Percentiles rank a stretch among this genome's conserved stretches.
These are phyloP conservation scores for Pelvicachromis taeniatus DNA, from an alignment of 2,113 vertebrate genomes.

Conservation along the genomic window DNA sequence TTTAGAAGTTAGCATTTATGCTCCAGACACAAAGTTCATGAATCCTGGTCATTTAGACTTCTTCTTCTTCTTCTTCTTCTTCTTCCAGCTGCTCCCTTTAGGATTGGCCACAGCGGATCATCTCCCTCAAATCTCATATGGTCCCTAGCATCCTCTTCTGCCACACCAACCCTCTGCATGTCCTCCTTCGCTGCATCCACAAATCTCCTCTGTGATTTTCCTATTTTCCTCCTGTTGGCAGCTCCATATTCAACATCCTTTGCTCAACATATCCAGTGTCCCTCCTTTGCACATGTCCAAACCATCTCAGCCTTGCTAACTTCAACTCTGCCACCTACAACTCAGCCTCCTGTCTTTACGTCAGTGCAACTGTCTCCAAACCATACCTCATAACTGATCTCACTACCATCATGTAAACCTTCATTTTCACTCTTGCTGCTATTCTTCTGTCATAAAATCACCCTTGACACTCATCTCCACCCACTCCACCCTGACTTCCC, in stretches of 20 bases:
- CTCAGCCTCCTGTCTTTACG: neutral
- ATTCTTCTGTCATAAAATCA: neutral
- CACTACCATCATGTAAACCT: neutral
- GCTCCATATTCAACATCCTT: neutral
- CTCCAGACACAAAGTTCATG: neutral
- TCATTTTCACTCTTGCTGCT: neutral
- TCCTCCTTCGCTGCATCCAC: neutral
- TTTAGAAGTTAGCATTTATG: neutral
- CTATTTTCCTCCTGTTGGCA: neutral
- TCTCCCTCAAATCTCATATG: neutral
- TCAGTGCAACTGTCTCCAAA: neutral
- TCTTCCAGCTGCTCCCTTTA: neutral
- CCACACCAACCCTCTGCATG: neutral
- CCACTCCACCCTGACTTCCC: neutral
- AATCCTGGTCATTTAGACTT: neutral
- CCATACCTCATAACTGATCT: accelerated
- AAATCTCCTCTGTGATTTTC: accelerated
- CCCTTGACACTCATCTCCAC: accelerated
- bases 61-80: neutral
- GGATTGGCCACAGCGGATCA: neutral
- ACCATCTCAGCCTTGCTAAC: neutral
- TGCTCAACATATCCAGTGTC: neutral
- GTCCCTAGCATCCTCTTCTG: neutral
- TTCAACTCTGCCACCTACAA: neutral
- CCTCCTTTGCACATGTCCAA: neutral